Evolutionary conservation across 2,113 vertebrate genomes (phyloP).

Genomic region (Eolophus roseicapilla): DNA sequence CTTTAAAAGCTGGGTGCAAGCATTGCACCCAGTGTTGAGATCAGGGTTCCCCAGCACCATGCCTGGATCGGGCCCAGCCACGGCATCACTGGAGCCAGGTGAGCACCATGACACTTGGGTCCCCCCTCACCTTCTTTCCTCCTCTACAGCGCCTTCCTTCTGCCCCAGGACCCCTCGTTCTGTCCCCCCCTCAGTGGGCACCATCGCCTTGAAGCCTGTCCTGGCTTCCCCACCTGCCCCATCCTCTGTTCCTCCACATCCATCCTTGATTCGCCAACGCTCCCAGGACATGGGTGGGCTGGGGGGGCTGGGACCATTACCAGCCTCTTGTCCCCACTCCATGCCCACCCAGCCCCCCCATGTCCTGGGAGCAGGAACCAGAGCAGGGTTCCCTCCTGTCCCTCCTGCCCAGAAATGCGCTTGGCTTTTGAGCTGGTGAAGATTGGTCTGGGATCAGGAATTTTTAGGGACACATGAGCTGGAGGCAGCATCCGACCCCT

Average conservation of each 20-base stretch:
- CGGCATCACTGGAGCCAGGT: constrained; percentile 20
- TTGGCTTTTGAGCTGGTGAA: not conserved
- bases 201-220: not conserved
- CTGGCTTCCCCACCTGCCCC: not conserved
- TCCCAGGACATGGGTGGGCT: not conserved
- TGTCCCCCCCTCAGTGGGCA: not conserved
- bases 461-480: not conserved
- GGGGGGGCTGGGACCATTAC: not conserved
- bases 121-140: not conserved
- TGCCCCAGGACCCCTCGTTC: not conserved
- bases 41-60: not conserved
- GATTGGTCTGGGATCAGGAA: rapidly evolving
- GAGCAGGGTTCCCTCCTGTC: not conserved
- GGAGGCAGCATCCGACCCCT: not conserved
- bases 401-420: not conserved
- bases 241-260: not conserved
- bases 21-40: not conserved
- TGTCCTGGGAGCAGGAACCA: not conserved
- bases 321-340: not conserved
- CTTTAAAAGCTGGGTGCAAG: not conserved
- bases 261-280: not conserved
- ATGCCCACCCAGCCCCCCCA: not conserved
- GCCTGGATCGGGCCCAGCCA: not conserved
- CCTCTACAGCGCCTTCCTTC: not conserved
- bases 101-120: not conserved